These are phyloP conservation scores for Sapajus apella DNA, from an alignment of 2,113 vertebrate genomes.

Conservation along the genomic window DNA sequence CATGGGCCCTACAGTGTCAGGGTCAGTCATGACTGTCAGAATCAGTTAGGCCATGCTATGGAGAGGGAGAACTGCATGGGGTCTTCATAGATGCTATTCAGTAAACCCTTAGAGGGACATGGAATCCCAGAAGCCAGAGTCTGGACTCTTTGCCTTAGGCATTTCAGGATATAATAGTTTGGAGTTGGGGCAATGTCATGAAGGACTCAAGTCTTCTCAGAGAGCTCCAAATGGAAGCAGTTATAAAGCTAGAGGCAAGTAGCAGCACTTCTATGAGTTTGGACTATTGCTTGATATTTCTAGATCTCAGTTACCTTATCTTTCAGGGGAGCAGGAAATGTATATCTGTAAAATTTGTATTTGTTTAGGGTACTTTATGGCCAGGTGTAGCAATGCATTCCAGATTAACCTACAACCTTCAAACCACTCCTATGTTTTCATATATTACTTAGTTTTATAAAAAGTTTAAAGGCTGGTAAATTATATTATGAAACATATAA, in stretches of 20 bases:
- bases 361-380: neutral
- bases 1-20: neutral
- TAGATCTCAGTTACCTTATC: neutral
- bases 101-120: neutral
- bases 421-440: neutral
- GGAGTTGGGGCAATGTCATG: neutral
- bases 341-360: no score
- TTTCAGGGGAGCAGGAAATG: neutral
- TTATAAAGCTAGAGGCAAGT: neutral
- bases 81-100: neutral
- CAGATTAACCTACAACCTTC: neutral
- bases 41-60: fast-evolving
- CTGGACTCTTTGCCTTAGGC: neutral
- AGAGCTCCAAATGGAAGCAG: neutral
- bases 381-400: neutral
- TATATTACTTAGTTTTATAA: constrained; percentile 34
- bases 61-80: neutral
- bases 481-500: constrained; percentile 48
- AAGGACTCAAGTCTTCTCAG: neutral
- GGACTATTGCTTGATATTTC: neutral
- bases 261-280: neutral
- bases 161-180: neutral
- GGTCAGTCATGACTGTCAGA: neutral
- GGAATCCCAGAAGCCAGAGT: neutral
- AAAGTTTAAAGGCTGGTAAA: constrained; percentile 3